Base-by-base conservation (phyloP, 2,797 vertebrate genomes). In the Steatocranus sp. region DNA sequence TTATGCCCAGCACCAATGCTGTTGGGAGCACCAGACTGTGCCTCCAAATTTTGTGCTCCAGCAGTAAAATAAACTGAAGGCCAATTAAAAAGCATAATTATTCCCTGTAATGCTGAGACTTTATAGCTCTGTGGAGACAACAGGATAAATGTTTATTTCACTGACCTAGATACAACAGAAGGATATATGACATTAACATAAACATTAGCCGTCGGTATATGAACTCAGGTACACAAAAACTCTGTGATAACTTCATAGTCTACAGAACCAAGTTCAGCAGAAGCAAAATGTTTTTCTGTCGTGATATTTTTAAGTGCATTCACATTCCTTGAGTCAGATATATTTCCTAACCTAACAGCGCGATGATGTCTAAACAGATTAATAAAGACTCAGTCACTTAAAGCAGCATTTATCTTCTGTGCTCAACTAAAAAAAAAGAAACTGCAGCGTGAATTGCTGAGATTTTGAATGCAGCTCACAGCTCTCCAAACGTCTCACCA, bases 11-110 rank as follows among this genome's bases (percentile, higher is more conserved):
- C 18, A 80, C 34, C 81, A 70, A 20, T 15, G 36, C 83, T 43
- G 73, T 5, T 11, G 84, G 56, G 76, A 84, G 68, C 70, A 61
- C 70, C 18, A 50, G 41, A 73, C 41, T 17, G 30, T 17, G 83
- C 36, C 74, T 83, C 20, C 5, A 27, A 20, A 56, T n/a, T 5
- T 79, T 32, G 41, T 25, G 85, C 87, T 82, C 54, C 81, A 84
- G 78, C 87, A 88, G 43, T 78, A 75, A 70, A 81, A 41, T 73
- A 73, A 78, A 36, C 7, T 73, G 54, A 80, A n/a, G 79, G 75
- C n/a, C 34, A 23, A 53, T 83, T 89, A 88, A 87, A 83, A 82
- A 23, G 54, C 76, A 27, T 79, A 80, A 89, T 89, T 89, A 66
- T 53, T 84, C 76, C 78, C 23, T 8, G 32, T 54, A 51, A 78